Base-by-base conservation (phyloP, 1,140 invertebrate genomes). In the Heliconius nattereri region DNA sequence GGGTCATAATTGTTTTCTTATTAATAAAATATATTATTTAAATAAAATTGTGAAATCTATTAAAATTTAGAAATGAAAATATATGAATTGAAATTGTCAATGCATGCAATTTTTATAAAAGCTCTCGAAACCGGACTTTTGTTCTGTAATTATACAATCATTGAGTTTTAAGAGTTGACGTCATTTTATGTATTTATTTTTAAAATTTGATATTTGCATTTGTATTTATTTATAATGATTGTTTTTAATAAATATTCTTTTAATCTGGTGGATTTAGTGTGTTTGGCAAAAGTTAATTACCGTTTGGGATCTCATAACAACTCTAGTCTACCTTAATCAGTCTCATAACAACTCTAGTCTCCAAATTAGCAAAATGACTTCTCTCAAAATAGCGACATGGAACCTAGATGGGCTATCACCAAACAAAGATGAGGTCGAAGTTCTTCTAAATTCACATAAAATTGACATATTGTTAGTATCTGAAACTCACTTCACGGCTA, bases 1-100 rank as follows among this genome's bases (percentile, higher is more conserved):
- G 93, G 94, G 49, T 92, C 91, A 60, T 94, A 94, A 82, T 73
- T 82, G 23, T 73, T 73, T 78, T 26, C 26, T 71, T 71, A 76
- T 57, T 73, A 73, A 72, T 78, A 19, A 72, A 54, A 71, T 78
- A 66, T 66, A 52, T 78, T 78, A 78, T 78, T 72, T 73, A 78
- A 35, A 78, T 73, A 7, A 57, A 49, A 57, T 57, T 37, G 32
- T 73, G 71, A n/a, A 20, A 78, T 71, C 23, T 71, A 72, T 70
- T 73, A 45, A 57, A n/a, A 66, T 66, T 29, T 29, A 66, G 26
- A 29, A 16, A 66, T 32, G 5, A 32, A 32, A 32, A 32, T 32
- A 32, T 32, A 66, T 13, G 9, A 66, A 29, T 16, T 66, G 8
- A 66, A 66, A 9, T 13, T 66, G 60, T 66, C 29, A 66, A 9